Evolutionary conservation across 2,113 vertebrate species (phyloP).

Genomic region (Ophthalmolycus amberensis): DNA sequence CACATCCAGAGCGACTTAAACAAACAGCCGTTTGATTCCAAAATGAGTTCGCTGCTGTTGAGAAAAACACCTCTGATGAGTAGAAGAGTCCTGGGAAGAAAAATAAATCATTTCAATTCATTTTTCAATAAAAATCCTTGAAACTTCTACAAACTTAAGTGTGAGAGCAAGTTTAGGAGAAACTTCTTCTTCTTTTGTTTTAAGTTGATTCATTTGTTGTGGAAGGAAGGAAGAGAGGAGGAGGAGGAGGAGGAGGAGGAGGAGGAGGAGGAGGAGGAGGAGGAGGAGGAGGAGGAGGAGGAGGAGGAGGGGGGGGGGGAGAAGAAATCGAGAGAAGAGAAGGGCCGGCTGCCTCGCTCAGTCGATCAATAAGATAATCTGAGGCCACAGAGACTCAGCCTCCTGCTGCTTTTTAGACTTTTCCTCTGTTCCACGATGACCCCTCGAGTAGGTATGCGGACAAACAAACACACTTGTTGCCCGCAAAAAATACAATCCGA

Average conservation of each 20-base stretch:
- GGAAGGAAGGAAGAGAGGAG: neutral
- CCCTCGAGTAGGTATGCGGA: neutral
- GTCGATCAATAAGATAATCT: slow-evolving; percentile 42
- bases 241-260: too few species aligned
- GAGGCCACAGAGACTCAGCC: slow-evolving; percentile 33
- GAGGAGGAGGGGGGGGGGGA: neutral
- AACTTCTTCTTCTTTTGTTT: neutral
- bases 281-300: too few species aligned
- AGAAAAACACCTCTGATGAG: slow-evolving; percentile 9
- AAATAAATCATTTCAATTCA: neutral
- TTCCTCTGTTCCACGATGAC: slow-evolving; percentile 11
- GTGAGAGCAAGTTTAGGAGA: neutral
- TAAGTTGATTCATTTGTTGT: neutral
- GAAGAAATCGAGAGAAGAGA: neutral
- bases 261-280: too few species aligned
- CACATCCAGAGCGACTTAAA: slow-evolving; percentile 33
- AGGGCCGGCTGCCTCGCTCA: neutral
- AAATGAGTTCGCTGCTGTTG: neutral
- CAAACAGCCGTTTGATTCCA: neutral
- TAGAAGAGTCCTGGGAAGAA: neutral
- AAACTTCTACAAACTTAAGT: neutral
- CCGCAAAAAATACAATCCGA: neutral
- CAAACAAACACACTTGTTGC: neutral
- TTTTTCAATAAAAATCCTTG: neutral
- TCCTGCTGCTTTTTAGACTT: slow-evolving; percentile 37